Conservation (phyloP, 2,888 invertebrate species). For the Ichneumon xanthorius region DNA sequence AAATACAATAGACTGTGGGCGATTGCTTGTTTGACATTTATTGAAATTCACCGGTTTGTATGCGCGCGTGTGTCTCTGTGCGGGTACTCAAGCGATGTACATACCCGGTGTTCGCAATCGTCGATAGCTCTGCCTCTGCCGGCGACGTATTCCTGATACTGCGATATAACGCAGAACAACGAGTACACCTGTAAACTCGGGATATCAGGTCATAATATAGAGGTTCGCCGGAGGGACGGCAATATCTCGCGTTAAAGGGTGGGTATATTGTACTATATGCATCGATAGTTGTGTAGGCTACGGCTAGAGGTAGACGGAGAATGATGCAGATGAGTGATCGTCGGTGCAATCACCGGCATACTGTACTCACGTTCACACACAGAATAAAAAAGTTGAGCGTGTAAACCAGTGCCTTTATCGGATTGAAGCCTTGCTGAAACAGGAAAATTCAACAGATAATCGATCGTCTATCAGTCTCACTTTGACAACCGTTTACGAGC, state of each 20-base stretch:
- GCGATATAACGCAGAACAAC: constrained; percentile 93
- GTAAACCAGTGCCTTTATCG: constrained; percentile 91
- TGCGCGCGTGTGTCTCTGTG: neutral
- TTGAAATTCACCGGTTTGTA: neutral
- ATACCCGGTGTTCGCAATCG: constrained; percentile 87
- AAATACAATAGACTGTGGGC: neutral
- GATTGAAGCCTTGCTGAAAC: constrained; percentile 90
- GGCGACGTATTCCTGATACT: constrained; percentile 92
- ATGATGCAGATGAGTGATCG: constrained; percentile 49
- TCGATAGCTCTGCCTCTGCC: constrained; percentile 91
- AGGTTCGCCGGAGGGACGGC: neutral
- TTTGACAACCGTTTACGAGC: constrained; percentile 1
- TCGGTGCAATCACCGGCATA: constrained; percentile 18
- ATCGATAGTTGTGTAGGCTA: neutral
- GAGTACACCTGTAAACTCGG: constrained; percentile 89
- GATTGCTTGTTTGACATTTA: constrained; percentile 4
- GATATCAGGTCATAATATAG: constrained; percentile 27
- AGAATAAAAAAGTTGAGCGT: constrained; percentile 92
- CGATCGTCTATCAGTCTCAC: constrained; percentile 57
- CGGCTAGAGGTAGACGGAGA: constrained; percentile 6
- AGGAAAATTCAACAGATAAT: constrained; percentile 70
- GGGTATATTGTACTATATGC: neutral
- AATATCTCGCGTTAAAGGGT: neutral
- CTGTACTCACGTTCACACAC: constrained; percentile 91
- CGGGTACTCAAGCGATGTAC: constrained; percentile 69